Evolutionary conservation across 2,113 vertebrate genomes (phyloP), one percentile per base, ranked within the genome.

Genomic region (Gobio gobio): DNA sequence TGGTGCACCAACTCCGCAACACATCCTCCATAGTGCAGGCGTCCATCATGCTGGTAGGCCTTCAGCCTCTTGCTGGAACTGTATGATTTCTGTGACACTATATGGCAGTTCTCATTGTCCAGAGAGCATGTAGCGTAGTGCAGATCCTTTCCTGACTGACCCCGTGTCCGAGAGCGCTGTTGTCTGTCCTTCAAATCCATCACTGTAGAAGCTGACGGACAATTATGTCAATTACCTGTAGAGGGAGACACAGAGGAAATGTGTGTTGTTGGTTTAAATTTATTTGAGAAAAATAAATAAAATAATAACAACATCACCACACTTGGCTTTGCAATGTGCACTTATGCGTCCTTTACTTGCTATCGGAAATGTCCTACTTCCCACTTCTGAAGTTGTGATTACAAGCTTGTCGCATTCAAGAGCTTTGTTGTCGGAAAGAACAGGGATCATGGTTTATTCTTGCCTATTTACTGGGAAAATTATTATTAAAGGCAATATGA

Each of bases 51-150:
- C 73, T 97, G 96, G 4, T 96, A 97, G 0, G 95, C 95, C 88
- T 96, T 96, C 43, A 97, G 93, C 0, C 95, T 97, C 92, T 96
- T 96, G 0, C 95, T 97, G 86, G 96, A 96, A 92, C 96, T 96
- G 85, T 97, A 97, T 26, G 96, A 96, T 81, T 96, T 96, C 93
- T 96, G 96, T 0, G 94, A 95, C 61, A 94, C 95, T 14, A 96
- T 94, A 0, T 94, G 94, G 89, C 95, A 95, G 90, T 96, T 95
- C 33, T 96, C 95, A 0, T 93, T 93, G 90, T 96, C 96, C 93
- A 95, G 91, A 3, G 96, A 96, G 26, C 96, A 95, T 36, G 95
- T 96, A 0, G 95, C 95, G n/a, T 97, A 96, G 83, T 94, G 94
- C 78, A 93, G 94, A 79, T 97, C 96, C 84, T 95, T 96, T 68